Evolutionary conservation across 2,113 vertebrate genomes (phyloP).

Genomic region (Globicephala melas): DNA sequence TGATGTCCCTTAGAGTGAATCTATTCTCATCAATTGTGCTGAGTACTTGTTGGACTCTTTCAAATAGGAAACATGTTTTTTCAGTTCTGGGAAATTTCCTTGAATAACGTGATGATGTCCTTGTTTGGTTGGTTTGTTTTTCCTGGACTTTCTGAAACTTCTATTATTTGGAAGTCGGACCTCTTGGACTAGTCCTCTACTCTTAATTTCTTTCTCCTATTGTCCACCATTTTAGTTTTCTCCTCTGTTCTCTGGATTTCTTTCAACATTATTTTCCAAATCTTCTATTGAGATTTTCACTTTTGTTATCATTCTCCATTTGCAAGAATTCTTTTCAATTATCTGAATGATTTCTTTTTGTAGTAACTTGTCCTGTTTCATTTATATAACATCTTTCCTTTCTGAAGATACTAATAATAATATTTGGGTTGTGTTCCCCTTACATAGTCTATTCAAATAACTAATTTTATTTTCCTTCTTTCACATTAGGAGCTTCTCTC

Average conservation of each 20-base stretch:
- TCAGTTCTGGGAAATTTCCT: background rate
- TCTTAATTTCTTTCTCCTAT: background rate
- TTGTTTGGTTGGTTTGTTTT: background rate
- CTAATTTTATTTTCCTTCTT: background rate
- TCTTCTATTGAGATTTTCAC: background rate
- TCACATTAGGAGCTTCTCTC: background rate
- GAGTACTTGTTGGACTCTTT: background rate
- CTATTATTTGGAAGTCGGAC: background rate
- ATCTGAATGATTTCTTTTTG: background rate
- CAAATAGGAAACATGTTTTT: background rate
- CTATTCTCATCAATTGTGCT: background rate
- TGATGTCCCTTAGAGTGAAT: background rate
- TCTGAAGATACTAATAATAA: background rate
- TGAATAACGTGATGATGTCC: background rate
- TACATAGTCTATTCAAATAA: background rate
- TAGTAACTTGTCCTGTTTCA: background rate
- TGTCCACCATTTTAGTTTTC: background rate
- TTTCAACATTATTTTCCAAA: constrained; percentile 9
- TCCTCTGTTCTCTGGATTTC: background rate
- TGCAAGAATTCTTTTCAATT: background rate
- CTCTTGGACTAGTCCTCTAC: background rate
- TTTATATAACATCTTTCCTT: background rate
- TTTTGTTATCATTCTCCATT: background rate
- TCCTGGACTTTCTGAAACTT: background rate
- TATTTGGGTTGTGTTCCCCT: background rate